Evolutionary conservation across 2,113 vertebrate species (phyloP).

Genomic region (Dromaius novaehollandiae): DNA sequence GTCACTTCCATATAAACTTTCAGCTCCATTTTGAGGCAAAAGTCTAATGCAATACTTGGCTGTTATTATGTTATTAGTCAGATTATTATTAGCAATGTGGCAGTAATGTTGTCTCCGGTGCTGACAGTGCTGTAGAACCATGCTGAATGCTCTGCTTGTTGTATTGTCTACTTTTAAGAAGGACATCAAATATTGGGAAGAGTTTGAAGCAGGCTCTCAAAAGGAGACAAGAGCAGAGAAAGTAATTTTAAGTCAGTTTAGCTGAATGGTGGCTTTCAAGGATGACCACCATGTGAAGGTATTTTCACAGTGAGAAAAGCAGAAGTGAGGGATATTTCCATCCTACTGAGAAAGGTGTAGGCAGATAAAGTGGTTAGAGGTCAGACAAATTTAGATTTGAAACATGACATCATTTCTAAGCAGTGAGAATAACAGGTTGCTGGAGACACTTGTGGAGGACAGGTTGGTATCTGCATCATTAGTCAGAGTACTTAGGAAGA

Average conservation of each 20-base stretch:
- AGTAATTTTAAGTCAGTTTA: background rate
- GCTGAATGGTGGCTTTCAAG: background rate
- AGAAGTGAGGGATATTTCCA: background rate
- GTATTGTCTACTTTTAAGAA: background rate
- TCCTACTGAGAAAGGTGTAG: background rate
- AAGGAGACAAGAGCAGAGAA: background rate
- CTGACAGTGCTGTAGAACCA: background rate
- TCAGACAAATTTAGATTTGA: background rate
- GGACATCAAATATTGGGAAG: background rate
- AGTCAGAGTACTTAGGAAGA: background rate
- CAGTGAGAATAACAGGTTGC: background rate
- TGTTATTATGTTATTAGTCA: background rate
- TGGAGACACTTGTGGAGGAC: rapidly evolving
- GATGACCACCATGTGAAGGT: background rate
- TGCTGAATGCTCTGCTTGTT: too few species aligned
- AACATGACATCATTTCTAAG: background rate
- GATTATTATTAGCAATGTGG: background rate
- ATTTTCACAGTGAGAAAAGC: background rate
- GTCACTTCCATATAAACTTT: background rate
- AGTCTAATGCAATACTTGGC: background rate
- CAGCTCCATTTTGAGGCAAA: background rate
- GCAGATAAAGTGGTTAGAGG: background rate
- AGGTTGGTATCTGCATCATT: background rate
- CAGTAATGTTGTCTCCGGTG: background rate
- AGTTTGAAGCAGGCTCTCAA: background rate